Percentiles rank a stretch among this genome's conserved stretches.
Conservation (phyloP, 2,888 invertebrate species). For the Spodoptera exigua region DNA sequence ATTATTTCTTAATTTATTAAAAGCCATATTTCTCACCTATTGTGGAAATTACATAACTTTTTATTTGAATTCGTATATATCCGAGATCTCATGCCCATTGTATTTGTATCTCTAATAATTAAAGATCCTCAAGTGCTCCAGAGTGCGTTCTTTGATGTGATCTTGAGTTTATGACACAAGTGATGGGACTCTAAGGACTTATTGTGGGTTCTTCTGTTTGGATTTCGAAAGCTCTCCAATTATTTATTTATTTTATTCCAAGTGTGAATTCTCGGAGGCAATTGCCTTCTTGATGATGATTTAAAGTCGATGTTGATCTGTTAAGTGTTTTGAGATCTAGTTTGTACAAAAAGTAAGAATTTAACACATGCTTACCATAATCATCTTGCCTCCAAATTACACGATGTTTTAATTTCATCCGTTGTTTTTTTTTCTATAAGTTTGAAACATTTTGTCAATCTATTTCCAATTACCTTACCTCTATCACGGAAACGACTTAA, state of each 20-base stretch:
- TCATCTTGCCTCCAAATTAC: too few relatives aligned
- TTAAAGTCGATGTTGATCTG: not conserved
- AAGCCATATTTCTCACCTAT: constrained; percentile 49
- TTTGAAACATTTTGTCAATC: not conserved
- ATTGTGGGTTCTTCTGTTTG: constrained; percentile 27
- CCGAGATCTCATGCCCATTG: constrained; percentile 46
- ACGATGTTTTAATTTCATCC: too few relatives aligned
- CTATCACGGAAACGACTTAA: too few relatives aligned
- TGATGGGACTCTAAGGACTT: constrained; percentile 15
- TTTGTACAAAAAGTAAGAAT: too few relatives aligned
- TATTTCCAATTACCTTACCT: too few relatives aligned
- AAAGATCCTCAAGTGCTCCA: constrained; percentile 27
- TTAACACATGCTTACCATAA: too few relatives aligned
- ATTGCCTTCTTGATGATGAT: constrained; percentile 6
- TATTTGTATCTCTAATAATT: constrained; percentile 30
- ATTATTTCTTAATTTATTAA: too few relatives aligned
- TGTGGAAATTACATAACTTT: constrained; percentile 37
- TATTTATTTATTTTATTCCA: constrained; percentile 40
- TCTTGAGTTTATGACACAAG: constrained; percentile 32
- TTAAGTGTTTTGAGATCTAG: too few relatives aligned
- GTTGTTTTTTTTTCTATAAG: constrained; percentile 9
- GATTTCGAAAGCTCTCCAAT: constrained; percentile 43
- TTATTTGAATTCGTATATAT: too few relatives aligned
- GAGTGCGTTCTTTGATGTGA: constrained; percentile 41
- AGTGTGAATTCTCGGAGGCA: constrained; percentile 9